A percentile compares a stretch with the other conserved stretches of the same genome.
Conservation (phyloP, 2,888 invertebrate genomes). For the Pristionchus entomophagus region DNA sequence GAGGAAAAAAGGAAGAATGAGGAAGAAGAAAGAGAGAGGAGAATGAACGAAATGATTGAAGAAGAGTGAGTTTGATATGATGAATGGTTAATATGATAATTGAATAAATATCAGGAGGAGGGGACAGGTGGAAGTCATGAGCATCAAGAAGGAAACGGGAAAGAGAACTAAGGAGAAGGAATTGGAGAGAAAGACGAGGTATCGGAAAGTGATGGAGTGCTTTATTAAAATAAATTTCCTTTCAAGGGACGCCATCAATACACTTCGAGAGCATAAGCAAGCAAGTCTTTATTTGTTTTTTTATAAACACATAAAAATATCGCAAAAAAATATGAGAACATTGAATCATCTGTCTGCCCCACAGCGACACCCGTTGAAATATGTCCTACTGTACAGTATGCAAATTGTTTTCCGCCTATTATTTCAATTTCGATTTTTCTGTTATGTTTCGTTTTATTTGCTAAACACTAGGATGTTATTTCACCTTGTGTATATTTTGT, state of each 20-base stretch:
- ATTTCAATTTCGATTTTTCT: not conserved
- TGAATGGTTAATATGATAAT: not conserved
- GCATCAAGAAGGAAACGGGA: not conserved
- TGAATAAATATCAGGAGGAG: not conserved
- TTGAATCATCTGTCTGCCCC: not conserved
- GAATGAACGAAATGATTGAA: not conserved
- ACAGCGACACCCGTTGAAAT: not conserved
- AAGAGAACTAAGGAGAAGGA: not conserved
- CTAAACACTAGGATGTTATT: too few relatives aligned
- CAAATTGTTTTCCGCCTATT: not conserved
- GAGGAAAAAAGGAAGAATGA: not conserved
- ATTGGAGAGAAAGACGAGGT: not conserved
- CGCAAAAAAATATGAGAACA: not conserved
- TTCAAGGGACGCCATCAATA: not conserved
- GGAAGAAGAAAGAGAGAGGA: not conserved
- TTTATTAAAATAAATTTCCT: not conserved
- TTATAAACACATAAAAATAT: not conserved
- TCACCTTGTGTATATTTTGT: too few relatives aligned
- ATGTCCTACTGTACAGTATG: not conserved
- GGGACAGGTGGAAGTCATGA: not conserved
- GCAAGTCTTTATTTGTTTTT: not conserved
- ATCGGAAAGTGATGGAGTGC: not conserved
- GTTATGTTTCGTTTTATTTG: too few relatives aligned
- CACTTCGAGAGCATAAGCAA: not conserved
- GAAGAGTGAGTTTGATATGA: not conserved